A percentile compares a stretch with the other conserved stretches of the same genome.
phyloP scores from a whole-genome alignment of 53 echinoderm and acorn worm species.

The Luidia sarsii region DNA sequence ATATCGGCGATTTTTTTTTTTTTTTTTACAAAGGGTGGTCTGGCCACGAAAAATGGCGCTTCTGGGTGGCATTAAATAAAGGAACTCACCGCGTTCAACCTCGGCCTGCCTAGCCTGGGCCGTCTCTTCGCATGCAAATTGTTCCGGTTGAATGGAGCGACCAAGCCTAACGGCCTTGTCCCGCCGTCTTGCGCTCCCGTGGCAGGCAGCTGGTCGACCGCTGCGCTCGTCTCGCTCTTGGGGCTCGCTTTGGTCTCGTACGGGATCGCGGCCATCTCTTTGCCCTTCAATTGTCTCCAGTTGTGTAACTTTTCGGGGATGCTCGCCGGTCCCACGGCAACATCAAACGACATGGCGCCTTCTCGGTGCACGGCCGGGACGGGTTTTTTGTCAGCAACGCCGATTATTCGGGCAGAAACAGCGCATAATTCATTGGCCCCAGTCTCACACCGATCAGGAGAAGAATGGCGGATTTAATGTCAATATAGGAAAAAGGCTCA shows the following conservation, averaged over 20 bases:
- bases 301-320: constrained; percentile 35
- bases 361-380: neutral
- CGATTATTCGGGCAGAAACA: constrained; percentile 23
- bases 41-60: too few species aligned
- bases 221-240: neutral
- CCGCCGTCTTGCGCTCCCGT: constrained; percentile 40
- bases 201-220: constrained; percentile 11
- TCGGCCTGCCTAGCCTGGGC: constrained; percentile 34
- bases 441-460: constrained; percentile 3
- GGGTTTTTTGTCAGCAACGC: constrained; percentile 10
- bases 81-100: constrained; percentile 28
- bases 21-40: too few species aligned
- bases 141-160: constrained; percentile 59
- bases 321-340: constrained; percentile 46
- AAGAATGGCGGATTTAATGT: constrained; percentile 62
- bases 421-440: constrained; percentile 21
- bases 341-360: constrained; percentile 45
- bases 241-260: constrained; percentile 3
- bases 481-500: constrained; percentile 50
- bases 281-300: constrained; percentile 25
- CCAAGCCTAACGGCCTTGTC: constrained; percentile 53
- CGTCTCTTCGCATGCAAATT: constrained; percentile 60
- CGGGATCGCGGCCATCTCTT: neutral
- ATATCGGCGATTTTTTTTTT: too few species aligned
- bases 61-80: too few species aligned